Conservation (phyloP, 2,888 invertebrate genomes). For the Balanococcus diminutus region DNA sequence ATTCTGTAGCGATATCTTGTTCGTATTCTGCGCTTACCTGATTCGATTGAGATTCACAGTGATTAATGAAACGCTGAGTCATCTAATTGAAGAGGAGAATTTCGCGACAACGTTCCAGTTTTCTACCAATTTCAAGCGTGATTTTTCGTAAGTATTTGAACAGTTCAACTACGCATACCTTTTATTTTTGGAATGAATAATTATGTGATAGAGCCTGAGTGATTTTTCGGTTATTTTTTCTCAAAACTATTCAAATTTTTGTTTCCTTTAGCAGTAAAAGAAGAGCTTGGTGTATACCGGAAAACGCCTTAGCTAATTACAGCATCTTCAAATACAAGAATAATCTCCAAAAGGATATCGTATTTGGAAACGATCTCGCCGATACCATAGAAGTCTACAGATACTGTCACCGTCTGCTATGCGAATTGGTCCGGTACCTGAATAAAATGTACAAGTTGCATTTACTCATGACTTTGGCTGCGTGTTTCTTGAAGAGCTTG, state of each 20-base stretch:
- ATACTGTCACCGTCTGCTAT: slow-evolving; percentile 56
- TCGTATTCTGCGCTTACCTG: slow-evolving; percentile 56
- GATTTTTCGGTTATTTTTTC: too few relatives aligned
- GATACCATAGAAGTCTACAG: slow-evolving; percentile 56
- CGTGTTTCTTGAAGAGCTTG: slow-evolving; percentile 56
- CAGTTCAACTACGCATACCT: too few relatives aligned
- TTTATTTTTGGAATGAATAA: too few relatives aligned
- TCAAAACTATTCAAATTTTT: background rate
- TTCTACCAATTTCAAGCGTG: background rate
- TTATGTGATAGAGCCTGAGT: too few relatives aligned
- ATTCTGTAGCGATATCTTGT: slow-evolving; percentile 56
- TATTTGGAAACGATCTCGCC: slow-evolving; percentile 45
- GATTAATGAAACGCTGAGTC: slow-evolving; percentile 53
- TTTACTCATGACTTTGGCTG: slow-evolving; percentile 55
- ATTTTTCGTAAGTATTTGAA: slow-evolving; percentile 22
- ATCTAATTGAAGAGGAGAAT: slow-evolving; percentile 17
- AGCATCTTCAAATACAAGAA: slow-evolving; percentile 26
- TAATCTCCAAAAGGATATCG: slow-evolving; percentile 11
- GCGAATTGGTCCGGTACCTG: slow-evolving; percentile 55
- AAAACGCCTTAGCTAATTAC: background rate
- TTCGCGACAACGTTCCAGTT: slow-evolving; percentile 5
- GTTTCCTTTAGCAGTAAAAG: background rate
- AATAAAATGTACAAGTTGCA: slow-evolving; percentile 57
- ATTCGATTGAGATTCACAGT: slow-evolving; percentile 54
- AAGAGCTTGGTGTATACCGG: slow-evolving; percentile 16